Base-by-base conservation (phyloP, 2,888 invertebrate species). In the Cistogaster globosa region DNA sequence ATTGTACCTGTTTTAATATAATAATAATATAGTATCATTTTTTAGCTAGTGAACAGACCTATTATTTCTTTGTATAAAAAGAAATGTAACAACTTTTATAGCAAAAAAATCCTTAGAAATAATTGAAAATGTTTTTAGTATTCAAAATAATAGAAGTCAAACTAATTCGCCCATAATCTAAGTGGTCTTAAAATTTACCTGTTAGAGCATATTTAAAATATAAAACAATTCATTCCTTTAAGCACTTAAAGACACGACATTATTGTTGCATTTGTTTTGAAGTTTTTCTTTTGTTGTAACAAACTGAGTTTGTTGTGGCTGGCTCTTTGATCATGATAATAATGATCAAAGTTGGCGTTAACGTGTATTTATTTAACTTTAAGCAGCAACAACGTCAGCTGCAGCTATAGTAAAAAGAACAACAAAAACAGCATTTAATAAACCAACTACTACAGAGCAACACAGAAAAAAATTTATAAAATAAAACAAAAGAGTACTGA, bases 271-370 rank as follows among this genome's bases (percentile, higher is more conserved):
- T 42, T 42, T 42, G 12, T 42, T 42, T 12, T 42, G 12, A 42
- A 12, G 12, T 42, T 72, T 58, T 51, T 38, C 42, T 60, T 78
- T 77, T 71, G 12, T 65, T 22, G 26, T 16, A 57, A 42, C 65
- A 67, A 72, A 60, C 60, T 58, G 38, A 67, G 74, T 42, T 74
- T 74, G 68, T 53, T 55, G 55, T 63, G 77, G 36, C 79, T 78
- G 42, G 55, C 18, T 12, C 9, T 42, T 42, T 60, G 76, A 83
- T 76, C 69, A 58, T 72, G 48, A 68, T 81, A 75, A 85, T 82
- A 60, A 85, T 79, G 78, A 82, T 75, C 71, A 75, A 79, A 53
- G 79, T 67, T 76, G 55, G 68, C 86, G 69, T 16, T 38, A 58
- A 57, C 75, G 75, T 53, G 57, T n/a, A 71, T 72, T 62, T 48